Evolutionary conservation across 1,140 invertebrate species (phyloP).

Genomic region (Popillia japonica): DNA sequence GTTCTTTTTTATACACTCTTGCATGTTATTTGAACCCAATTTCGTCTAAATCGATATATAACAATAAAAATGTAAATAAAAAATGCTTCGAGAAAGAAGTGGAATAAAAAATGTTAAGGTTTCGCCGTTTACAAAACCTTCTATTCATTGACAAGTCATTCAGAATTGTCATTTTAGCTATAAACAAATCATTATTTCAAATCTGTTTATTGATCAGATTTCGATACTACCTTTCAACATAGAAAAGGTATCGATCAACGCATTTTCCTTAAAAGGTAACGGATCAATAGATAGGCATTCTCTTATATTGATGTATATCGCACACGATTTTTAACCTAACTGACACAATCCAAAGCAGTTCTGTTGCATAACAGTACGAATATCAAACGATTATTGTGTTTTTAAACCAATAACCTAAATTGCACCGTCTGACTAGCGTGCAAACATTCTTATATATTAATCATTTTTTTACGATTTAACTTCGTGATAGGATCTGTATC

Average conservation of each 20-base stretch:
- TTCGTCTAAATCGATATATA: no score
- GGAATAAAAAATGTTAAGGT: no score
- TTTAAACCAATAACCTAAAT: slow-evolving; percentile 35
- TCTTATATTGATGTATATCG: background rate
- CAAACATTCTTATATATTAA: slow-evolving; percentile 35
- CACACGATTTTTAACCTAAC: background rate
- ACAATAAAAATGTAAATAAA: no score
- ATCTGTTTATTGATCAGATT: no score
- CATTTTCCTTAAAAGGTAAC: slow-evolving; percentile 24
- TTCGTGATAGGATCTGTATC: slow-evolving; percentile 31
- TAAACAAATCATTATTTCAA: no score
- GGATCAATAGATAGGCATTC: slow-evolving; percentile 19
- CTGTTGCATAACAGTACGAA: background rate
- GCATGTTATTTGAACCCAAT: no score
- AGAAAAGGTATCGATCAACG: background rate
- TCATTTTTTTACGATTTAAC: slow-evolving; percentile 18
- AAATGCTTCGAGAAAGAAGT: no score
- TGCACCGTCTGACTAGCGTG: slow-evolving; percentile 7
- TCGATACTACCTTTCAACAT: no score
- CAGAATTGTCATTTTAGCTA: no score
- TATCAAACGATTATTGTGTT: slow-evolving; percentile 31
- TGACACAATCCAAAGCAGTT: background rate
- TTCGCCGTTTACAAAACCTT: no score
- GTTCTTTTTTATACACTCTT: no score
- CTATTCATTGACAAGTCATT: no score